These are phyloP conservation scores for Phataginus tetradactyla DNA, from an alignment of 2,797 vertebrate species.

Conservation along the genomic window DNA sequence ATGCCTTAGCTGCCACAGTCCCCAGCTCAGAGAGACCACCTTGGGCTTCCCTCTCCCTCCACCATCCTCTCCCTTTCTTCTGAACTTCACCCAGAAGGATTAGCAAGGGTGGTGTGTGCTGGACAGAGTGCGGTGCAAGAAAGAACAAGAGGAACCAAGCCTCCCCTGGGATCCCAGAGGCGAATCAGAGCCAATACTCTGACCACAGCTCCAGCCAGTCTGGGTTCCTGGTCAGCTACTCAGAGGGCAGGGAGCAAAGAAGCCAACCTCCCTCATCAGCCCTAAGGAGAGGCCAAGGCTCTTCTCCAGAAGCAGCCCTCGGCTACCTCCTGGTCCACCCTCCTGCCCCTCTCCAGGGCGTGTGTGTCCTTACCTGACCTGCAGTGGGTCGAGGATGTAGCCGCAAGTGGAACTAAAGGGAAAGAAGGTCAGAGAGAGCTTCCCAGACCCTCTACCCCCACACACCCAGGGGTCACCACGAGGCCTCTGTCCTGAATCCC, in stretches of 20 bases:
- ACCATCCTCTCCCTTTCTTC: not conserved
- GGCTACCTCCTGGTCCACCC: not conserved
- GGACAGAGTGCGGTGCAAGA: not conserved
- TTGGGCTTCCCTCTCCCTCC: not conserved
- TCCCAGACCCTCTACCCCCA: not conserved
- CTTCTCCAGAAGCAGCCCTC: not conserved
- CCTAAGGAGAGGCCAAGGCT: not conserved
- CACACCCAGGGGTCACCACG: not conserved
- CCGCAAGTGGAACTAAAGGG: not conserved
- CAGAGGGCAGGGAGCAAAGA: not conserved
- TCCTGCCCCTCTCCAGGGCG: too few species aligned
- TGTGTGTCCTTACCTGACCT: not conserved
- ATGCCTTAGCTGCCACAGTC: not conserved
- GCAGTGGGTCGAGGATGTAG: not conserved
- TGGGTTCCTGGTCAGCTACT: not conserved
- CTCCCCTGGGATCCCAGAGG: too few species aligned
- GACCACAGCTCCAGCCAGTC: not conserved
- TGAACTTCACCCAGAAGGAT: not conserved
- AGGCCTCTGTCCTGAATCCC: not conserved
- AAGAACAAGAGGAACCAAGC: not conserved
- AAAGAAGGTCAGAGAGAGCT: not conserved
- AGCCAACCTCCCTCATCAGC: not conserved
- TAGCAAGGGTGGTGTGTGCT: not conserved
- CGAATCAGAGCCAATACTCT: not conserved
- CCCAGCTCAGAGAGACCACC: not conserved